Evolutionary conservation across 1,140 invertebrate species (phyloP).

Genomic region (Eubasilissa regina): DNA sequence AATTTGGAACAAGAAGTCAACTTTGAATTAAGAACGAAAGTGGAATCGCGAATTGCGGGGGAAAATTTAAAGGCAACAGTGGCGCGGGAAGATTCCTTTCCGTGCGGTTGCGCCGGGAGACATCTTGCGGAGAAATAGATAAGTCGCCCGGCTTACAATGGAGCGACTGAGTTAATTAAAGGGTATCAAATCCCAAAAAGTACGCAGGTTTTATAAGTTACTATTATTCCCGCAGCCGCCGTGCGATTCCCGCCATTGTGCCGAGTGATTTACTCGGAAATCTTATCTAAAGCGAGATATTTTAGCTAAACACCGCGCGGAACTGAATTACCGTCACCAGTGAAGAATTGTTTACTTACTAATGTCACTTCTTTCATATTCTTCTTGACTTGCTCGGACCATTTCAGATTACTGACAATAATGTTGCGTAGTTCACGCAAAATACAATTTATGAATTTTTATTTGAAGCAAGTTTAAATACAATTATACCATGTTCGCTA

Average conservation of each 20-base stretch:
- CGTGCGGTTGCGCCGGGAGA: slow-evolving; percentile 54
- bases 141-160: slow-evolving; percentile 60
- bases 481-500: too few relatives aligned
- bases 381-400: too few relatives aligned
- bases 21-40: slow-evolving; percentile 51
- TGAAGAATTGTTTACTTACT: too few relatives aligned
- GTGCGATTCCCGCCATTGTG: slow-evolving; percentile 25
- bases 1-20: slow-evolving; percentile 49
- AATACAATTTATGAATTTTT: too few relatives aligned
- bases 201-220: slow-evolving; percentile 59
- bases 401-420: too few relatives aligned
- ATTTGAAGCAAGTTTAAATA: too few relatives aligned
- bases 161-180: slow-evolving; percentile 60
- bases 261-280: slow-evolving; percentile 14
- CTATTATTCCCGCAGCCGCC: slow-evolving; percentile 28
- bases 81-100: slow-evolving; percentile 50
- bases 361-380: too few relatives aligned
- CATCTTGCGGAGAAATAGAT: slow-evolving; percentile 56
- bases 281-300: neutral
- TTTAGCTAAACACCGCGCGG: neutral
- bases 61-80: slow-evolving; percentile 58
- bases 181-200: slow-evolving; percentile 52
- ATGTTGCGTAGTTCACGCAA: too few relatives aligned
- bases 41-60: slow-evolving; percentile 44
- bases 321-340: neutral